Evolutionary conservation across 2,113 vertebrate genomes (phyloP).

Genomic region (Spilogale gracilis): DNA sequence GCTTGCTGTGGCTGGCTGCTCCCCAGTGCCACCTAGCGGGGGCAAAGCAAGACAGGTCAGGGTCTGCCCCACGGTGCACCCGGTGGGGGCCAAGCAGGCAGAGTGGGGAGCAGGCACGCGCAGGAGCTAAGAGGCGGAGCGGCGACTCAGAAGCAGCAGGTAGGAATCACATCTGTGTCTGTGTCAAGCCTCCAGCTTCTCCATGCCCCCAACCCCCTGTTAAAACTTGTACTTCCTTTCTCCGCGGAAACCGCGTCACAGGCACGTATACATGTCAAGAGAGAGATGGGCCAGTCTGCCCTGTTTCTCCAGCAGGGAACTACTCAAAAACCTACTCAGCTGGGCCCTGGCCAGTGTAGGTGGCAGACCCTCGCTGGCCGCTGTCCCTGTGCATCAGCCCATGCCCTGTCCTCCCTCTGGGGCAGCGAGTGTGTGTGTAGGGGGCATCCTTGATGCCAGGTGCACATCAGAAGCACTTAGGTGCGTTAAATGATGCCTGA

Average conservation of each 20-base stretch:
- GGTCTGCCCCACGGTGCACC: not conserved
- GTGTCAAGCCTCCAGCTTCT: not conserved
- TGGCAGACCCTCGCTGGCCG: not conserved
- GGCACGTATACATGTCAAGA: not conserved
- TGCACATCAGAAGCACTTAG: not conserved
- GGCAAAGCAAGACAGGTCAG: conserved; percentile 65
- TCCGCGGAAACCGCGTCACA: not conserved
- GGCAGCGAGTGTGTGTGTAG: not conserved
- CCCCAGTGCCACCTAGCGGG: conserved; percentile 47
- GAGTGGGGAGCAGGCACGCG: not conserved
- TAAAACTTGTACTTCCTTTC: not conserved
- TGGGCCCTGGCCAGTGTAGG: not conserved
- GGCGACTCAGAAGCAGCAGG: fast-evolving
- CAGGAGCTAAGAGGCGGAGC: not conserved
- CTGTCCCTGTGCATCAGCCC: not conserved
- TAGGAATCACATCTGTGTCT: fast-evolving
- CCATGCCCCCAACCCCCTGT: not conserved
- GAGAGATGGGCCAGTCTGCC: not conserved
- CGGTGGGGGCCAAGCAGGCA: not conserved
- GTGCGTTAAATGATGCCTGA: not conserved
- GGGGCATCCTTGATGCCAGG: not conserved
- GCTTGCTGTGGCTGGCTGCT: not conserved
- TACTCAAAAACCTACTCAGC: no score
- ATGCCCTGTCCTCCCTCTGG: not conserved
- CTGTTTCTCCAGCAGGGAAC: not conserved